phyloP scores from a whole-genome alignment of 2,113 vertebrate species.

The Pimephales promelas region DNA sequence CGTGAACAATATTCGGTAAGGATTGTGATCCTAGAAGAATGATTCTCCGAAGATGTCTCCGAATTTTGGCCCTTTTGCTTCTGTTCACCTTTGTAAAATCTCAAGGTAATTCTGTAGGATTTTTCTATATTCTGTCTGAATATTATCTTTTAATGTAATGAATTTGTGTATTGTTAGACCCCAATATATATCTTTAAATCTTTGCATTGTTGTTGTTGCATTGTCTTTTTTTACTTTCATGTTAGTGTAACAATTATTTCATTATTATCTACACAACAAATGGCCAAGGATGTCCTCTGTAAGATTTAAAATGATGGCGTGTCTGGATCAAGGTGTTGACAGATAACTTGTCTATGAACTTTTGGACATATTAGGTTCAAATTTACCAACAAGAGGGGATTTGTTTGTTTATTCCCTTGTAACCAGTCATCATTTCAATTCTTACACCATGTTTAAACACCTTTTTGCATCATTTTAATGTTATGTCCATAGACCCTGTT shows the following conservation, averaged over 20 bases:
- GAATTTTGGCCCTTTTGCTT: conserved; percentile 68
- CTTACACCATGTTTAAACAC: not conserved
- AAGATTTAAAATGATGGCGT: no score
- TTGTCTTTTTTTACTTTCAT: no score
- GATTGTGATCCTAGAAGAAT: conserved; percentile 68
- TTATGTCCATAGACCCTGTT: not conserved
- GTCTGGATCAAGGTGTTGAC: no score
- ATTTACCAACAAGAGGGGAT: no score
- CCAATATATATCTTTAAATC: no score
- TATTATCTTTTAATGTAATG: not conserved
- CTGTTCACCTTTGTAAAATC: conserved; percentile 69
- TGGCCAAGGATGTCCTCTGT: no score
- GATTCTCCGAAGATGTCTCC: conserved; percentile 65
- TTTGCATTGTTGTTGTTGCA: no score
- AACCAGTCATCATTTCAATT: not conserved
- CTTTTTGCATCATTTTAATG: not conserved
- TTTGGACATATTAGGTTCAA: not conserved
- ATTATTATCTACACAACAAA: no score
- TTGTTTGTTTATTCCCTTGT: not conserved
- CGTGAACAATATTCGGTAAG: not conserved
- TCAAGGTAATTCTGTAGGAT: conserved; percentile 69
- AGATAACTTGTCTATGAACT: not conserved
- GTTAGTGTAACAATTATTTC: not conserved
- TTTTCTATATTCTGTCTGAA: not conserved
- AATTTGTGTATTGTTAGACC: not conserved